Percentiles rank a stretch among this genome's conserved stretches.
Evolutionary conservation across 1,140 invertebrate genomes (phyloP).

Genomic region (Pachyrhynchus sulphureomaculatus): DNA sequence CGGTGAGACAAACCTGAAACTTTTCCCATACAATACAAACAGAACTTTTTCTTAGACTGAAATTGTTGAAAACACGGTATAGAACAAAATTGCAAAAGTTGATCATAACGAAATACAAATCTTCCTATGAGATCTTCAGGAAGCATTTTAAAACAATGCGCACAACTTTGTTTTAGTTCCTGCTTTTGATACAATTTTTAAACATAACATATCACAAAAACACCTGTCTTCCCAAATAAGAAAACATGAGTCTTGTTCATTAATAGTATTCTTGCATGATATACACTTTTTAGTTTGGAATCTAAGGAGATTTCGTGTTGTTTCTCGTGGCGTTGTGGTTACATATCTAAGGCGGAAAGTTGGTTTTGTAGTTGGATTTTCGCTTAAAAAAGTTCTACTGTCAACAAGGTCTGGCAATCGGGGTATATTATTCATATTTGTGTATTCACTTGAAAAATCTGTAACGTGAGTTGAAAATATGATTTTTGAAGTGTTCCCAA

Average conservation of each 20-base stretch:
- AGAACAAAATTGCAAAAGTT: slow-evolving; percentile 5
- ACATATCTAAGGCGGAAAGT: no score
- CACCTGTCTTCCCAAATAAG: not conserved
- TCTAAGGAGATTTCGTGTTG: not conserved
- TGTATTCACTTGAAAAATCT: no score
- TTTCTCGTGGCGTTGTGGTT: not conserved
- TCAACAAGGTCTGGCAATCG: no score
- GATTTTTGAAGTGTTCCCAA: no score
- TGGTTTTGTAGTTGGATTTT: no score
- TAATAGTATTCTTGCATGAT: not conserved
- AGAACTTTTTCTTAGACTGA: not conserved
- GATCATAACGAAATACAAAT: not conserved
- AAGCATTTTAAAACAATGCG: not conserved
- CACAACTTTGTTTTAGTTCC: not conserved
- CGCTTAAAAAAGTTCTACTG: no score
- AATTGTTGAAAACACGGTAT: not conserved
- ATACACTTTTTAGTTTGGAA: not conserved
- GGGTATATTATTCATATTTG: no score
- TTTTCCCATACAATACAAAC: not conserved
- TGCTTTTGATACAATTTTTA: not conserved
- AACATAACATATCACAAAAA: slow-evolving; percentile 2
- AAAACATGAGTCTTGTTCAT: not conserved
- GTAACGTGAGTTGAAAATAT: no score
- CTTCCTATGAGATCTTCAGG: not conserved
- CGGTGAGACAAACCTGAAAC: not conserved